These are phyloP conservation scores for Physella acuta DNA, from an alignment of 1,140 invertebrate genomes.

Conservation along the genomic window DNA sequence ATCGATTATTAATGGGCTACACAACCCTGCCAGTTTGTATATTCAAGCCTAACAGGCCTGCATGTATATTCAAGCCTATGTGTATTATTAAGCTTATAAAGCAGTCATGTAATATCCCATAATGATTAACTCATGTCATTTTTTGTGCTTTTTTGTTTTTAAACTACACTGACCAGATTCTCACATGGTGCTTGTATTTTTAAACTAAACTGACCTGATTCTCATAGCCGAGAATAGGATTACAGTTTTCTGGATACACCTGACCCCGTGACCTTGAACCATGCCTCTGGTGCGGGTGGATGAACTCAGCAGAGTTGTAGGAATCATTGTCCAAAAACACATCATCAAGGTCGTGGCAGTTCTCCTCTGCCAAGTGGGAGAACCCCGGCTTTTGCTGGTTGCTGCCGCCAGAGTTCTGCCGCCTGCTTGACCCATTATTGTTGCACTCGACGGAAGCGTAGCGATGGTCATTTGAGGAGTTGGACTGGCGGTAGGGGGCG, in stretches of 20 bases:
- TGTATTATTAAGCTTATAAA: no score
- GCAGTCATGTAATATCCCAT: no score
- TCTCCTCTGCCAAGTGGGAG: no score
- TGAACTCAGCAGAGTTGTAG: neutral
- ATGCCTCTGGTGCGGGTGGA: conserved; percentile 17
- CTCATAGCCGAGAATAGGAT: conserved; percentile 29
- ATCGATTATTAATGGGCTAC: no score
- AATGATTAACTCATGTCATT: no score
- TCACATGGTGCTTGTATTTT: no score
- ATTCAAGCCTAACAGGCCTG: no score
- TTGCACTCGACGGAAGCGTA: conserved; percentile 29
- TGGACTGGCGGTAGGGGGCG: conserved; percentile 24
- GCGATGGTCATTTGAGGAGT: conserved; percentile 20
- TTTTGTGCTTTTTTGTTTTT: no score
- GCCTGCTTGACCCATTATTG: no score
- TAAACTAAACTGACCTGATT: conserved; percentile 35
- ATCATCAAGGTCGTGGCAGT: conserved; percentile 18
- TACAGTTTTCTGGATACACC: conserved; percentile 30
- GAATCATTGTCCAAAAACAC: conserved; percentile 25
- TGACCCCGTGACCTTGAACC: conserved; percentile 29
- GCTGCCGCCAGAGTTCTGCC: conserved; percentile 9
- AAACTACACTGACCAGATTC: no score
- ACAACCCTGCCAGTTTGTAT: no score
- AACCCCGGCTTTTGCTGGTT: conserved; percentile 9
- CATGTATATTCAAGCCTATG: no score